These are phyloP conservation scores for Branchipolynoe longqiensis DNA, from an alignment of 2,888 invertebrate species.

Conservation along the genomic window DNA sequence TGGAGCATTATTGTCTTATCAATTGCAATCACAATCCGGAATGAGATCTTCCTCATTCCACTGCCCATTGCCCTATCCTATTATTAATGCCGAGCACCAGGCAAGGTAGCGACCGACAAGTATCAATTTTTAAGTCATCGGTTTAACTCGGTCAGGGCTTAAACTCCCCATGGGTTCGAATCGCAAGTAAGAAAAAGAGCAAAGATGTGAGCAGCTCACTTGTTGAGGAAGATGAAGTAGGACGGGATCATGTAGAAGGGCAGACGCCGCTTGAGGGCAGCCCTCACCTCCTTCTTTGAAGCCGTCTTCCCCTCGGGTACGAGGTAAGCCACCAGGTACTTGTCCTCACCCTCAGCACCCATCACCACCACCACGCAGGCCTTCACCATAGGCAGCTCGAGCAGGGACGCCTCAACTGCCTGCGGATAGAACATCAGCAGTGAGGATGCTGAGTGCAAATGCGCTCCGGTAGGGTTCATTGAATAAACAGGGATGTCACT, in stretches of 20 bases:
- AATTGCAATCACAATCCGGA: no score
- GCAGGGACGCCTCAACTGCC: slow-evolving; percentile 82
- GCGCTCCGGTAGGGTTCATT: not conserved
- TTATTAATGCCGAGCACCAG: no score
- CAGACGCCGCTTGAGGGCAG: slow-evolving; percentile 79
- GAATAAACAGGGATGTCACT: not conserved
- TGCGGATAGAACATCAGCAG: slow-evolving; percentile 66
- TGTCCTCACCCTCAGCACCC: slow-evolving; percentile 82
- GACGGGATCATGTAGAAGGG: slow-evolving; percentile 83
- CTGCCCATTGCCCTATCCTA: no score
- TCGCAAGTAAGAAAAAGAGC: no score
- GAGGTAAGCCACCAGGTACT: slow-evolving; percentile 81
- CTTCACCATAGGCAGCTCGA: slow-evolving; percentile 79
- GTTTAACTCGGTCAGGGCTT: no score
- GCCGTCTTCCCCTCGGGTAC: slow-evolving; percentile 76
- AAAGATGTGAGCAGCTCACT: slow-evolving; percentile 69
- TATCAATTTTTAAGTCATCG: no score
- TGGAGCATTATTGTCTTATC: no score
- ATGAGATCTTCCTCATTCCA: no score
- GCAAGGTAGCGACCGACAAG: no score
- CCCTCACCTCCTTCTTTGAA: slow-evolving; percentile 80
- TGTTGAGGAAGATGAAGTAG: slow-evolving; percentile 79
- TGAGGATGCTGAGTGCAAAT: not conserved
- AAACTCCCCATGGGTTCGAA: no score
- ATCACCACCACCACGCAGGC: slow-evolving; percentile 80